Evolutionary conservation across 2,797 vertebrate genomes (phyloP).

Genomic region (Gymnothorax reevesii): DNA sequence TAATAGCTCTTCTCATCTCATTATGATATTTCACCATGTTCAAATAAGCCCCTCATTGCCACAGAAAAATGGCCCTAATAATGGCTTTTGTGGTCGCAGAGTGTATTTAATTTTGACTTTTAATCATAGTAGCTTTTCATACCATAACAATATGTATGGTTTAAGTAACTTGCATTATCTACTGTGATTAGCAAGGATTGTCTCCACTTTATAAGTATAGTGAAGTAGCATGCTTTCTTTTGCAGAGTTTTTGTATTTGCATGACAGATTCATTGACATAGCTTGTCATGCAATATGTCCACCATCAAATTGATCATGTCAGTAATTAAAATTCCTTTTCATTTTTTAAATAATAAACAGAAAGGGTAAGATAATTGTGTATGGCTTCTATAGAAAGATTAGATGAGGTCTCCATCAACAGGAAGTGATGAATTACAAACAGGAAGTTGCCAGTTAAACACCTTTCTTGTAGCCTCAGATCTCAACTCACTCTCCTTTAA

Average conservation of each 20-base stretch:
- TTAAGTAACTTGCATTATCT: neutral
- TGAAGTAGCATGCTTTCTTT: neutral
- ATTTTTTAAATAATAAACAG: neutral
- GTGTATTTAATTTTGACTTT: constrained; percentile 17
- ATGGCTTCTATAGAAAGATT: neutral
- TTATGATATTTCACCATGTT: constrained; percentile 24
- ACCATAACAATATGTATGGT: neutral
- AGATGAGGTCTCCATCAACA: neutral
- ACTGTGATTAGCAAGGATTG: neutral
- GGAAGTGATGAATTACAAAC: constrained; percentile 4
- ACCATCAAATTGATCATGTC: neutral
- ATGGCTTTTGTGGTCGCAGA: neutral
- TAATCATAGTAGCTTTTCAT: constrained; percentile 13
- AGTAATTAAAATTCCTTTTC: neutral
- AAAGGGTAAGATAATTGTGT: neutral
- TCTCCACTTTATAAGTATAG: neutral
- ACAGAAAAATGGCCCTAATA: neutral
- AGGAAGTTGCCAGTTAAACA: neutral
- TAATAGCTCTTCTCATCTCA: constrained; percentile 1
- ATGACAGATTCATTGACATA: neutral
- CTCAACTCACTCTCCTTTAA: neutral
- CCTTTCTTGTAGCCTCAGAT: neutral
- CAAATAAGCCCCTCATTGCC: constrained; percentile 11
- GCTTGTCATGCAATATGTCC: neutral
- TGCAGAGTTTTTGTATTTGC: neutral